Percentiles rank a stretch among this genome's conserved stretches.
These are phyloP conservation scores for Leptopilina syphax DNA, from an alignment of 2,888 invertebrate species.

Conservation along the genomic window DNA sequence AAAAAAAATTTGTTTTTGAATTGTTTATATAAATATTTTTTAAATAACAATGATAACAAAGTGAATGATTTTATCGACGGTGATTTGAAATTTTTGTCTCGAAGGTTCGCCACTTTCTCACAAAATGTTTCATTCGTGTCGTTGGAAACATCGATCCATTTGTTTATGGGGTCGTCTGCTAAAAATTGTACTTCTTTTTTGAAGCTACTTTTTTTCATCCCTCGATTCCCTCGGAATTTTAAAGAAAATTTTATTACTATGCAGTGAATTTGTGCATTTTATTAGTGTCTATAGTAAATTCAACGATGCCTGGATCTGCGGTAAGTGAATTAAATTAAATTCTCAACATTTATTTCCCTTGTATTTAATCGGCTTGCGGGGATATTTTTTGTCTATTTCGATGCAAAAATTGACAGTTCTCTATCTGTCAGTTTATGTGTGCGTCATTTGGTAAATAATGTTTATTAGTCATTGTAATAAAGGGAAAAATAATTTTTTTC, in stretches of 20 bases:
- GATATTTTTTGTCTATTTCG: background rate
- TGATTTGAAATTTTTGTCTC: background rate
- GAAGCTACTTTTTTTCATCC: background rate
- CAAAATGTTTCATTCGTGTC: background rate
- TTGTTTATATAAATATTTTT: no score
- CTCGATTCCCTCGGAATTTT: background rate
- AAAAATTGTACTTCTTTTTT: background rate
- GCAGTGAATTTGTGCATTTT: slow-evolving; percentile 10
- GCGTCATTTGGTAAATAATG: background rate
- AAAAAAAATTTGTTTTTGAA: no score
- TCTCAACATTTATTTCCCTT: background rate
- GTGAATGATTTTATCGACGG: slow-evolving; percentile 2
- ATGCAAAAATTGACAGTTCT: background rate
- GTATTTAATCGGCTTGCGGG: background rate
- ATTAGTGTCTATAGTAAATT: background rate
- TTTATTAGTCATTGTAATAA: background rate
- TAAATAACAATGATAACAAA: background rate
- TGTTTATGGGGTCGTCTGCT: slow-evolving; percentile 21
- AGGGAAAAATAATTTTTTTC: no score
- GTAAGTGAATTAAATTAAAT: background rate
- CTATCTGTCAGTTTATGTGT: background rate
- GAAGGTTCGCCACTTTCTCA: background rate
- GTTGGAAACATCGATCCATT: slow-evolving; percentile 26
- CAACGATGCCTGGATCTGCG: background rate
- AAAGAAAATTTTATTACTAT: slow-evolving; percentile 15